A percentile compares a stretch with the other conserved stretches of the same genome.
These are phyloP conservation scores for Biston stratarius DNA, from an alignment of 2,888 invertebrate species.

Conservation along the genomic window DNA sequence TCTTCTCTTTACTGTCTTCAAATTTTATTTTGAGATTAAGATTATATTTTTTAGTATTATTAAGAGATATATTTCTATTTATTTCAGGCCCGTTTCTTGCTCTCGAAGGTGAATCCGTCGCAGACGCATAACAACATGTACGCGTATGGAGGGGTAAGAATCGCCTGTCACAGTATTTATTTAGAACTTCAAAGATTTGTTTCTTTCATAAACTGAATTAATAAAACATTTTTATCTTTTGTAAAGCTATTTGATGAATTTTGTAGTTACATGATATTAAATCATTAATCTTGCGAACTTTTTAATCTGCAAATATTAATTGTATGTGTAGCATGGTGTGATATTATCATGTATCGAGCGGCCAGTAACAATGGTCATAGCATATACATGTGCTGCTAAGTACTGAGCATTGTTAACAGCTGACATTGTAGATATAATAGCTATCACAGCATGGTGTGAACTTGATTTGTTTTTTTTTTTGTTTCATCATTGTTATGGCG, in stretches of 20 bases:
- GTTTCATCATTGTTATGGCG: constrained; percentile 82
- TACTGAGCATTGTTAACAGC: constrained; percentile 13
- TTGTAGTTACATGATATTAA: constrained; percentile 12
- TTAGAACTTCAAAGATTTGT: neutral
- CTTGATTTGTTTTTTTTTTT: constrained; percentile 74
- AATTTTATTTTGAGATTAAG: neutral
- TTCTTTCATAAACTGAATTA: neutral
- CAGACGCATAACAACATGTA: constrained; percentile 99
- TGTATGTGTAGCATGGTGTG: constrained; percentile 33
- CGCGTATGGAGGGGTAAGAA: constrained; percentile 95
- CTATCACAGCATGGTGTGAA: constrained; percentile 74
- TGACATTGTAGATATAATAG: constrained; percentile 26
- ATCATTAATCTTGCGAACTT: neutral
- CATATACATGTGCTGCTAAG: neutral
- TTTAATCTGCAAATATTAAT: constrained; percentile 3
- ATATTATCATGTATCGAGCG: constrained; percentile 11
- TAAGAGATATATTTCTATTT: constrained; percentile 21
- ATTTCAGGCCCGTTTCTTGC: constrained; percentile 95
- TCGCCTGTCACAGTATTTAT: neutral
- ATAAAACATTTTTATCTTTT: neutral
- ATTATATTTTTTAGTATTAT: neutral
- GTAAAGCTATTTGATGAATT: constrained; percentile 3
- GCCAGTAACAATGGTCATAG: constrained; percentile 12
- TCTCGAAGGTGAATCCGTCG: constrained; percentile 99
- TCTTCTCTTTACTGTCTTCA: constrained; percentile 4